Evolutionary conservation across 2,888 invertebrate genomes (phyloP), one percentile per base, ranked within the genome.

Genomic region (Lycaena phlaeas): DNA sequence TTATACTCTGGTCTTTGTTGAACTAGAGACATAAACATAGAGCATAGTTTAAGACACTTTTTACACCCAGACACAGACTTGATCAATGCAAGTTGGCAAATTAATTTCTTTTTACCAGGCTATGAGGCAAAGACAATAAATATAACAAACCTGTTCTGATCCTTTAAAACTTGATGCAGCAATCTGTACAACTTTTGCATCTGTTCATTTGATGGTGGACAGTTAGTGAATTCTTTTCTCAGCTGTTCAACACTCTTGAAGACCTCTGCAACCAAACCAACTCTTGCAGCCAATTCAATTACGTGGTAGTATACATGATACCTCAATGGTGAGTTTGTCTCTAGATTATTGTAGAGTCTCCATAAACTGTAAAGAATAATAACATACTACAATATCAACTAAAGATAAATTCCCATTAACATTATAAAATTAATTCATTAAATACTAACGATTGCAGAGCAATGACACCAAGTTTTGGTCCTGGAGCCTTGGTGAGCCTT

Each of bases 241-340:
- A 97, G 84, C 59, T 93, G 92, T 29, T 94, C 93, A 1, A 96
- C 90, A 48, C 95, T 93, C 36, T 90, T 89, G 63, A 93, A 96
- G 2, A 97, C 94, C 47, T 93, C 91, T 46, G 89, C 87, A 1
- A 97, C 91, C 54, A 92, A 92, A 44, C 96, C 95, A 15, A 94
- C 93, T 53, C 94, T 91, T 28, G 93, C 92, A 0, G 97, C 95
- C 41, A 98, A 89, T 74, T 94, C 92, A 14, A 97, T 90, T 56
- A 97, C 87, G 62, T 95, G 93, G 63, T 94, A 95, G 73, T 97
- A 98, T 9, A 97, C 95, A 64, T 95, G 94, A 72, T 96, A 97
- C 28, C 96, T 88, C 70, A 95, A 88, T 0, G 93, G 90, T 1
- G 94, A 94, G 51, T 90, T 88, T 46, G 92, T 90, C 56, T 94